Evolutionary conservation across 2,888 invertebrate species (phyloP), one percentile per base, ranked within the genome.

Genomic region (Andrena hattorfiana): DNA sequence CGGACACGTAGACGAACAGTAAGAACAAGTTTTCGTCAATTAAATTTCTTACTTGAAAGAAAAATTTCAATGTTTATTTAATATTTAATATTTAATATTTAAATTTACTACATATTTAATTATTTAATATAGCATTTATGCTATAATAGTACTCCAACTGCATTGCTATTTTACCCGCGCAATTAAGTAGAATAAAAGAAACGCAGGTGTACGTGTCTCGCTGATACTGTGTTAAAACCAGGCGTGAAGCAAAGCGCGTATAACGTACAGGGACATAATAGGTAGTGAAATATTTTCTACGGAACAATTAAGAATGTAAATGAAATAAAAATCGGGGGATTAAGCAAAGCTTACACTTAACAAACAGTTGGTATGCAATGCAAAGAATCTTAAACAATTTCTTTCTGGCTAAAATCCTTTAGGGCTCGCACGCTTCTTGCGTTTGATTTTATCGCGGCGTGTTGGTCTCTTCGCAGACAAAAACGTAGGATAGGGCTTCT

Each of bases 371-470:
- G 81, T 86, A 77, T 86, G 84, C 84, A 86, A 86, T 86, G 84
- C 80, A 86, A 86, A 86, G 82, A 81, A 84, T 86, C 80, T 84
- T 82, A 83, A 87, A 85, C 59, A 83, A 83, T 81, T 64, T 74
- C 79, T 72, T n/a, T 28, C 26, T 2, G 13, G 16, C 20, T 67
- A 32, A n/a, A n/a, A n/a, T n/a, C n/a, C n/a, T n/a, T n/a, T n/a
- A n/a, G n/a, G n/a, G n/a, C n/a, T n/a, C n/a, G n/a, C n/a, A n/a
- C n/a, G n/a, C n/a, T n/a, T n/a, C n/a, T 16, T 32, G 20, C 2
- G 35, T n/a, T 16, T 7, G 7, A 13, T 28, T 26, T 20, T 7
- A 26, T 56, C 23, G 20, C 56, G 23, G 4, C 4, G 23, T 20
- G 20, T 26, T 56, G 23, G 20, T 23, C 8, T 26, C 1, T 56